These are phyloP conservation scores for Mustelus asterias DNA, from an alignment of 2,113 vertebrate species.

Conservation along the genomic window DNA sequence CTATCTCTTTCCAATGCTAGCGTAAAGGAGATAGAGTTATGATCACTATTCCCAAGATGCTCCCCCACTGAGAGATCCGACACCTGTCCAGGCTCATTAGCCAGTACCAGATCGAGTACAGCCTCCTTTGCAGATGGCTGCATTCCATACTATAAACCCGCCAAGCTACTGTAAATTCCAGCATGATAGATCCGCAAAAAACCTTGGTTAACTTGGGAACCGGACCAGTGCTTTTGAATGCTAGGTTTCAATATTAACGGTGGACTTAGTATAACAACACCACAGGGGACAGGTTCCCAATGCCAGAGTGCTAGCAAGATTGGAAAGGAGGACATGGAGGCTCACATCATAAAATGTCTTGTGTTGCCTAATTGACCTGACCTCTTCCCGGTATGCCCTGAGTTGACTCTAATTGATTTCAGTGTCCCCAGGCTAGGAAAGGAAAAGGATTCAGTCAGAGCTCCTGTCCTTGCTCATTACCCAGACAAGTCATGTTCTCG, in stretches of 20 bases:
- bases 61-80: too few relatives aligned
- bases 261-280: neutral
- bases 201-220: neutral
- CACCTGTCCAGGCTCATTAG: too few relatives aligned
- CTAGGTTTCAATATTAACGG: neutral
- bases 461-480: neutral
- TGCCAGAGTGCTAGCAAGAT: neutral
- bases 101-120: too few relatives aligned
- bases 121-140: neutral
- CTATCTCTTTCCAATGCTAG: too few relatives aligned
- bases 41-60: too few relatives aligned
- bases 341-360: neutral
- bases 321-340: neutral
- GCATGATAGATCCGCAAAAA: neutral
- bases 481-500: neutral
- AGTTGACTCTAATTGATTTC: neutral
- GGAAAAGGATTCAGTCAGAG: neutral
- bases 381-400: neutral
- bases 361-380: neutral
- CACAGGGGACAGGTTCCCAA: neutral
- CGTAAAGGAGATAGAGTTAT: too few relatives aligned
- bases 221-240: neutral
- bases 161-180: neutral
- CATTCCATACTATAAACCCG: neutral
- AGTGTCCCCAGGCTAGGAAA: neutral